Evolutionary conservation across 1,140 invertebrate genomes (phyloP).

Genomic region (Saccostrea glomerata): DNA sequence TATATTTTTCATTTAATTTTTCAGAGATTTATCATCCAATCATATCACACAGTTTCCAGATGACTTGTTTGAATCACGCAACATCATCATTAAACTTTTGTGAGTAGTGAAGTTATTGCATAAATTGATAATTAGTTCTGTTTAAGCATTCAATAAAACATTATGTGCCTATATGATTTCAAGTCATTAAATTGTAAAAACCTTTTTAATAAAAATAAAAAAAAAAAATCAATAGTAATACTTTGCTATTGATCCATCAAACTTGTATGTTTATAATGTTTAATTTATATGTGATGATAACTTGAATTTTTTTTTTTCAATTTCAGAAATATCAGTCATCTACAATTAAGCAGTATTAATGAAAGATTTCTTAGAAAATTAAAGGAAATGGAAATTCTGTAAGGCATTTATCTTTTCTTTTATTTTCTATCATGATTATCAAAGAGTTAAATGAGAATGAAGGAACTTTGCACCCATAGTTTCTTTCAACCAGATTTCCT

Average conservation of each 20-base stretch:
- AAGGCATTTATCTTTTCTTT: neutral
- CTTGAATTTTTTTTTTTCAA: neutral
- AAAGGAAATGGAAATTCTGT: neutral
- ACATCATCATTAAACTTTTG: neutral
- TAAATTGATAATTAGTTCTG: neutral
- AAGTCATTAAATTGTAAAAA: neutral
- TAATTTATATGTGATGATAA: no score
- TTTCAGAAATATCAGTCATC: slow-evolving; percentile 27
- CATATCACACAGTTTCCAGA: neutral
- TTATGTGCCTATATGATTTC: neutral
- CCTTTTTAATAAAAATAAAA: no score
- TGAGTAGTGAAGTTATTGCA: neutral
- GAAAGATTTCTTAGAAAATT: neutral
- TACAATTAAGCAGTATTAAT: neutral
- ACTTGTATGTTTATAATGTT: no score
- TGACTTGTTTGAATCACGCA: neutral
- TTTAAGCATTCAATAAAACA: no score
- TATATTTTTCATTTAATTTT: neutral
- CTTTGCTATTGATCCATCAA: no score
- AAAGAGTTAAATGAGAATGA: no score
- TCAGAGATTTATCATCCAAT: slow-evolving; percentile 30
- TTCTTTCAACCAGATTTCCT: no score
- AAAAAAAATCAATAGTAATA: no score
- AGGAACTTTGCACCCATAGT: no score
- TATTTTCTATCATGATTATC: no score